phyloP scores from a whole-genome alignment of 2,797 vertebrate species.

The Otus scops region DNA sequence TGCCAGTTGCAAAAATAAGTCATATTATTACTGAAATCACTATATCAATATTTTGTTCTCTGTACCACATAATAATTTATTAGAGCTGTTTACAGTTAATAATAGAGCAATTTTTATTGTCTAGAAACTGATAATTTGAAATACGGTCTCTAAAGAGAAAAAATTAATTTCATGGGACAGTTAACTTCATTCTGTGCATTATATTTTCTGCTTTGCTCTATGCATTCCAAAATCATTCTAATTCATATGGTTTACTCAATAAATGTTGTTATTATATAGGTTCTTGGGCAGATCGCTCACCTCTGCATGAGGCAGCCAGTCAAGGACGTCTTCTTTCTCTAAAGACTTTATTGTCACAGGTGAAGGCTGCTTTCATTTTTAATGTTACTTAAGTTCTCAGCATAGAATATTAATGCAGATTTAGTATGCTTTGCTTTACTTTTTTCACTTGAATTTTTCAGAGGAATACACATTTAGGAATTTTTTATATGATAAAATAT shows the following conservation, averaged over 20 bases:
- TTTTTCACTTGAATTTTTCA: background rate
- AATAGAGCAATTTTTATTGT: background rate
- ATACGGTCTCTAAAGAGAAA: background rate
- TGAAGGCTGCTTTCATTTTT: constrained; percentile 55
- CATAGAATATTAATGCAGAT: background rate
- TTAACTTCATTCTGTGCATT: background rate
- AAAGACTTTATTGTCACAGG: constrained; percentile 91
- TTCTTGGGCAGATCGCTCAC: constrained; percentile 93
- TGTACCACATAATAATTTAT: background rate
- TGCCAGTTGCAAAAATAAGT: background rate
- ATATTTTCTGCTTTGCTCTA: background rate
- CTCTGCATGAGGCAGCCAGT: constrained; percentile 91
- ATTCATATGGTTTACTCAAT: constrained; percentile 1
- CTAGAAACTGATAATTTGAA: background rate
- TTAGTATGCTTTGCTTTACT: background rate
- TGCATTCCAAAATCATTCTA: background rate
- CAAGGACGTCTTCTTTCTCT: constrained; percentile 92
- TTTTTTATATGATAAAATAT: background rate
- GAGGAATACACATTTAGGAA: background rate
- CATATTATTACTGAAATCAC: background rate
- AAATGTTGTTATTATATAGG: constrained; percentile 74
- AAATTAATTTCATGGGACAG: background rate
- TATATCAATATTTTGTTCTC: background rate
- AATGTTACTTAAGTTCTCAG: background rate
- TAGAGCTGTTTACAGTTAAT: background rate